Evolutionary conservation across 1,140 invertebrate genomes (phyloP).

Genomic region (Drosophila ercepeae): DNA sequence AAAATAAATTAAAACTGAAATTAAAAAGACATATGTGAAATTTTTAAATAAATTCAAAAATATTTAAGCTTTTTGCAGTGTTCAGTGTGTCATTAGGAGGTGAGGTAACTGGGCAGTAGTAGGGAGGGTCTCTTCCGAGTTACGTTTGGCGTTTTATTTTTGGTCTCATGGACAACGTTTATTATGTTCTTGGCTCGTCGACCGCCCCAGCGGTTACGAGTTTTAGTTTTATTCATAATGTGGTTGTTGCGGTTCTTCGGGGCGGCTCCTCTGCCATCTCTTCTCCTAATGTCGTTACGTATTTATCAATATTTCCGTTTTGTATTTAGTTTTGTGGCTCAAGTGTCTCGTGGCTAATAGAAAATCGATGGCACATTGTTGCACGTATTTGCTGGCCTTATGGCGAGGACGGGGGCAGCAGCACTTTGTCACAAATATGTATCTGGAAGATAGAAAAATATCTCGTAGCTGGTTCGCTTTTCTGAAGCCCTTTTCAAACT

Average conservation of each 20-base stretch:
- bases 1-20: no score
- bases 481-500: background rate
- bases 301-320: constrained; percentile 60
- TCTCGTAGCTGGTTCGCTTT: background rate
- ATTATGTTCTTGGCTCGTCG: constrained; percentile 31
- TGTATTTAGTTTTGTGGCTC: constrained; percentile 58
- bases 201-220: constrained; percentile 16
- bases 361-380: constrained; percentile 76
- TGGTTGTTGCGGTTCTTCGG: constrained; percentile 24
- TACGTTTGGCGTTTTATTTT: constrained; percentile 46
- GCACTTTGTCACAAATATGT: constrained; percentile 15
- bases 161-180: constrained; percentile 34
- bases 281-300: constrained; percentile 31
- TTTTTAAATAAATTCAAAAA: background rate
- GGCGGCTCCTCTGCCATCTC: constrained; percentile 15
- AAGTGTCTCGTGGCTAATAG: constrained; percentile 67
- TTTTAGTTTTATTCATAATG: constrained; percentile 44
- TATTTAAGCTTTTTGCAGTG: background rate
- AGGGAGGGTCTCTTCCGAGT: constrained; percentile 12
- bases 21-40: no score
- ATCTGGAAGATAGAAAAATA: constrained; percentile 20
- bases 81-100: constrained; percentile 4
- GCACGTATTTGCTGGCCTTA: constrained; percentile 46
- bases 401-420: constrained; percentile 22
- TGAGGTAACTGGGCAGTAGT: constrained; percentile 1